Evolutionary conservation across 2,888 invertebrate species (phyloP).

Genomic region (Junonia oenone): DNA sequence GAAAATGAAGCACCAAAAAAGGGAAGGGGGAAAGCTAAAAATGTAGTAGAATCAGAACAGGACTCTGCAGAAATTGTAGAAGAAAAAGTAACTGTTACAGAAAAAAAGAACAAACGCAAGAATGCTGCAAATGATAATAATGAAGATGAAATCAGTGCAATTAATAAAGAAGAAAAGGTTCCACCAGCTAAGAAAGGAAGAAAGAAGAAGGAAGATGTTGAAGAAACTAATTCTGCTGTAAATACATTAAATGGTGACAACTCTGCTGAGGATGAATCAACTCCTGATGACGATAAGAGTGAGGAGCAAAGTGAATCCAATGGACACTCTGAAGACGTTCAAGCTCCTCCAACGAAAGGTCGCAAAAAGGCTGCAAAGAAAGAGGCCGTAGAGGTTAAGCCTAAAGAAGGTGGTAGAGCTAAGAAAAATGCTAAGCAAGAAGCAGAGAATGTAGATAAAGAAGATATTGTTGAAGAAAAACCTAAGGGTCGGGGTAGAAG

Average conservation of each 20-base stretch:
- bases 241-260: conserved; percentile 40
- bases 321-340: conserved; percentile 42
- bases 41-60: conserved; percentile 37
- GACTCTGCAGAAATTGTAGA: conserved; percentile 40
- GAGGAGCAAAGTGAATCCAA: conserved; percentile 47
- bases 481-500: conserved; percentile 54
- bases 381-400: conserved; percentile 44
- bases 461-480: conserved; percentile 45
- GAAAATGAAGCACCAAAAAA: conserved; percentile 60
- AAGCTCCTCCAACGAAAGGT: conserved; percentile 42
- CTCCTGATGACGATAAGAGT: conserved; percentile 42
- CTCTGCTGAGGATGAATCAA: conserved; percentile 47
- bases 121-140: conserved; percentile 42
- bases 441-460: conserved; percentile 34
- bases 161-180: conserved; percentile 44
- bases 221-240: conserved; percentile 34
- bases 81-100: conserved; percentile 34
- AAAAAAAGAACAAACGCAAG: conserved; percentile 47
- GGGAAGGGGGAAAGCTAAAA: conserved; percentile 60
- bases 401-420: conserved; percentile 46
- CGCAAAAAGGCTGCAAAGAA: conserved; percentile 59
- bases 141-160: conserved; percentile 37
- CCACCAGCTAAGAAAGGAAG: conserved; percentile 56
- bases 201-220: conserved; percentile 55
- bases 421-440: conserved; percentile 49